Conservation (phyloP, 2,113 vertebrate genomes). For the Falco punctatus region DNA sequence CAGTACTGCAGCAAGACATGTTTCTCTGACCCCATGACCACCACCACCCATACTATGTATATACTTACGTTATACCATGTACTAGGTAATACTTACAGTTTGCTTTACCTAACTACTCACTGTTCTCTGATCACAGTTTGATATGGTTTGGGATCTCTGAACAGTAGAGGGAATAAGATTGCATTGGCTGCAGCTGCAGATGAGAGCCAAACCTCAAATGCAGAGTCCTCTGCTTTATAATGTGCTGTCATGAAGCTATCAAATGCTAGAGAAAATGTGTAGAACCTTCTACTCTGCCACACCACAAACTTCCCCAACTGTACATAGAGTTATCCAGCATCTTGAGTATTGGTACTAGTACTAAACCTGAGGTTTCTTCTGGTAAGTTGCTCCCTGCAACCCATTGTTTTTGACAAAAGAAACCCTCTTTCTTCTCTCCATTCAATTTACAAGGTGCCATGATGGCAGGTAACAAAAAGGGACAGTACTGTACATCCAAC, state of each 20-base stretch:
- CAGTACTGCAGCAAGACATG: neutral
- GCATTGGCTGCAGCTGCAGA: neutral
- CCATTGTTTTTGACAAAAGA: neutral
- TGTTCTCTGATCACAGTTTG: neutral
- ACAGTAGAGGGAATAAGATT: neutral
- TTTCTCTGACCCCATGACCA: neutral
- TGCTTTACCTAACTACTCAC: neutral
- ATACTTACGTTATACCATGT: no score
- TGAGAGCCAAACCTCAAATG: neutral
- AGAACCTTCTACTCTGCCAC: neutral
- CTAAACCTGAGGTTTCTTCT: neutral
- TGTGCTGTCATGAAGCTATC: neutral
- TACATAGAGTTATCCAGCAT: neutral
- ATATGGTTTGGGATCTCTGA: neutral
- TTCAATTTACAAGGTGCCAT: neutral
- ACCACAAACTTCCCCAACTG: neutral
- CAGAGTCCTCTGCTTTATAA: neutral
- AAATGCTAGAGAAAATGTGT: neutral
- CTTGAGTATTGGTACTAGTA: neutral
- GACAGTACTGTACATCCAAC: neutral
- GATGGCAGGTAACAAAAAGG: neutral
- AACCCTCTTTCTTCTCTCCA: neutral
- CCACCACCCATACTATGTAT: neutral
- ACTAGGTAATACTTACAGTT: neutral
- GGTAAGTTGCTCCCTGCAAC: fast-evolving